Conservation (phyloP, 2,797 vertebrate genomes). For the Dendrocincla tyrannina region DNA sequence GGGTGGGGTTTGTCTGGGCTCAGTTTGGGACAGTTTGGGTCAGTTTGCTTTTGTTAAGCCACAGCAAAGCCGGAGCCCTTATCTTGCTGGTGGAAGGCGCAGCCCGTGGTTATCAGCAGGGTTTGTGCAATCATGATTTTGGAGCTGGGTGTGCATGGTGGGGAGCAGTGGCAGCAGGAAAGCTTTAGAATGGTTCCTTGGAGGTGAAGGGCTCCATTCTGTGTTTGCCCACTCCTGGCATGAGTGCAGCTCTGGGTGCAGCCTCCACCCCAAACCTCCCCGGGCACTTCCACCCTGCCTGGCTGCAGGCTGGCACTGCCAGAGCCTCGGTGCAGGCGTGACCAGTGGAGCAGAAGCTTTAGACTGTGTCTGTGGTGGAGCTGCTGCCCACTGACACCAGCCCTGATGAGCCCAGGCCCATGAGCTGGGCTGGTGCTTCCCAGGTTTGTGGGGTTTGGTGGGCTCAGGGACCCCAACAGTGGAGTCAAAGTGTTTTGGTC, state of each 20-base stretch:
- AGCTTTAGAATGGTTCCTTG: background rate
- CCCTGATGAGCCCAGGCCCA: background rate
- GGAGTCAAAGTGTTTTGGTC: background rate
- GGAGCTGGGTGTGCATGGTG: rapidly evolving
- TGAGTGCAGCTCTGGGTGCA: rapidly evolving
- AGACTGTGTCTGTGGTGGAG: rapidly evolving
- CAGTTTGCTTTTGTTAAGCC: rapidly evolving
- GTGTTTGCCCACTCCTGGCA: background rate
- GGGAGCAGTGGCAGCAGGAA: background rate
- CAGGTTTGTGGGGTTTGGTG: background rate
- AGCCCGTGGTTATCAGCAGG: background rate
- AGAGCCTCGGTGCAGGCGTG: background rate
- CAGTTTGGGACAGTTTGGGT: background rate
- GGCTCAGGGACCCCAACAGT: background rate
- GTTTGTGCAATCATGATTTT: background rate
- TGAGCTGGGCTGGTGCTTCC: background rate
- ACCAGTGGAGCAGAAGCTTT: background rate
- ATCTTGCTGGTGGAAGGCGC: background rate
- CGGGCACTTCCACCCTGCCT: background rate
- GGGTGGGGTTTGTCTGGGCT: background rate
- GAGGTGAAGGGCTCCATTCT: background rate
- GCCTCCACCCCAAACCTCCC: background rate
- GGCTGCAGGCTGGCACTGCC: background rate
- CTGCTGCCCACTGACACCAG: background rate
- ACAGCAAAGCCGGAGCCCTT: background rate